Evolutionary conservation across 2,888 invertebrate species (phyloP), one percentile per base, ranked within the genome.

Genomic region (Cremastinae sp.): DNA sequence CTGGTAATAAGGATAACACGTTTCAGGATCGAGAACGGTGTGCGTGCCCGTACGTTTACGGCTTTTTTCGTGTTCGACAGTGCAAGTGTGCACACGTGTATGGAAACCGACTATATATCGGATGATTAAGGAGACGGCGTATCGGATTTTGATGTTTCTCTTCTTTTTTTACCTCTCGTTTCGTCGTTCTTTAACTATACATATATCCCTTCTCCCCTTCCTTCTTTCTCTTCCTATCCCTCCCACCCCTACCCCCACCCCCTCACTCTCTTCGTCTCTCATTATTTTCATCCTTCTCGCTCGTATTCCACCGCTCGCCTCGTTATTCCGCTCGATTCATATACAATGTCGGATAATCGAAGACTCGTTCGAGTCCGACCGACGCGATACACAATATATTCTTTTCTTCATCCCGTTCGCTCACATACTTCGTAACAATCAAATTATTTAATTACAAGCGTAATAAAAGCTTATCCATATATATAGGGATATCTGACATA

Each of bases 1-100:
- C 59, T 75, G 45, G 77, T 74, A 78, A 79, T 78, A 73, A 71
- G 78, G 79, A 75, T 79, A 79, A 79, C n/a, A n/a, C 77, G 77
- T 78, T 78, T 75, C 72, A 58, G 75, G 75, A 78, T 77, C 54
- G 75, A 72, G 78, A 71, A 28, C 5, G 28, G 28, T 28, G 28
- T 28, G 28, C 28, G 28, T 28, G 28, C 28, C 5, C 5, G 28
- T 5, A 28, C 28, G 28, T 28, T 28, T 5, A 28, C 28, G 28
- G 51, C n/a, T 76, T 68, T 34, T 64, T 58, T 64, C 41, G 28
- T 41, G 49, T 49, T 1, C 10, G 45, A 22, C 5, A 16, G 12
- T 75, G 53, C 64, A 62, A 34, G 41, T 12, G 49, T 68, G 20
- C 12, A 58, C 12, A 38, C 38, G n/a, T 62, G 18, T 62, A 43